Percentiles rank a stretch among this genome's conserved stretches.
Conservation (phyloP, 1,140 invertebrate species). For the Hylaeus anthracinus region DNA sequence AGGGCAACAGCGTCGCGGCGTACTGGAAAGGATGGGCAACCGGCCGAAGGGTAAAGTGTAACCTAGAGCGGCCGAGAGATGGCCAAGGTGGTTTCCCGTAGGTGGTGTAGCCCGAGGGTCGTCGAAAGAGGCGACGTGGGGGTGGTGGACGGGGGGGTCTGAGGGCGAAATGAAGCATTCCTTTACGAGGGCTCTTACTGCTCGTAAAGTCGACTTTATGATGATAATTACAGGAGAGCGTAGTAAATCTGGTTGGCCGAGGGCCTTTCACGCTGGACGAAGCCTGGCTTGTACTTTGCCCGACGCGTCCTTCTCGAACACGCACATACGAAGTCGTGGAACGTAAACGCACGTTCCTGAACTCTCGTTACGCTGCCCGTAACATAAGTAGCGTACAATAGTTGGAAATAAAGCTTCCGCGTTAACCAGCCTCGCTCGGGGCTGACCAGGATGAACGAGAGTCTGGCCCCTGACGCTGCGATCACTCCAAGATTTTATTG, state of each 20-base stretch:
- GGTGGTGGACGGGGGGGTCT: constrained; percentile 32
- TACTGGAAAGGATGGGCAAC: constrained; percentile 24
- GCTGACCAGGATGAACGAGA: background rate
- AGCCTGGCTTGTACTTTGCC: constrained; percentile 51
- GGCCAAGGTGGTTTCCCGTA: constrained; percentile 60
- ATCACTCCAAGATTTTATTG: background rate
- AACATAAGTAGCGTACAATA: constrained; percentile 22
- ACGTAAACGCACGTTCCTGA: constrained; percentile 62
- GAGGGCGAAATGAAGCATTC: constrained; percentile 83
- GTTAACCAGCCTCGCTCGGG: constrained; percentile 44
- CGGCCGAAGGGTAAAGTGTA: constrained; percentile 43
- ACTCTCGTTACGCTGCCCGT: constrained; percentile 47
- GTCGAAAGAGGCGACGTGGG: constrained; percentile 35
- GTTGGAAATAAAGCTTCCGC: constrained; percentile 46
- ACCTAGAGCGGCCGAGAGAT: constrained; percentile 46
- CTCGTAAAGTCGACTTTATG: constrained; percentile 85
- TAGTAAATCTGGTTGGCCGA: constrained; percentile 79
- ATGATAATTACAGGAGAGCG: constrained; percentile 83
- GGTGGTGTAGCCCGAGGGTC: constrained; percentile 60
- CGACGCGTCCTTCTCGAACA: constrained; percentile 53
- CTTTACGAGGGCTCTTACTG: constrained; percentile 83
- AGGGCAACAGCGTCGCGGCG: constrained; percentile 25
- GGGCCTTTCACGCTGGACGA: constrained; percentile 53
- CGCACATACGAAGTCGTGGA: constrained; percentile 34
- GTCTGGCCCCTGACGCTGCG: no score